Base-by-base conservation (phyloP, 2,797 vertebrate species). In the Acrossocheilus wenchowensis region DNA sequence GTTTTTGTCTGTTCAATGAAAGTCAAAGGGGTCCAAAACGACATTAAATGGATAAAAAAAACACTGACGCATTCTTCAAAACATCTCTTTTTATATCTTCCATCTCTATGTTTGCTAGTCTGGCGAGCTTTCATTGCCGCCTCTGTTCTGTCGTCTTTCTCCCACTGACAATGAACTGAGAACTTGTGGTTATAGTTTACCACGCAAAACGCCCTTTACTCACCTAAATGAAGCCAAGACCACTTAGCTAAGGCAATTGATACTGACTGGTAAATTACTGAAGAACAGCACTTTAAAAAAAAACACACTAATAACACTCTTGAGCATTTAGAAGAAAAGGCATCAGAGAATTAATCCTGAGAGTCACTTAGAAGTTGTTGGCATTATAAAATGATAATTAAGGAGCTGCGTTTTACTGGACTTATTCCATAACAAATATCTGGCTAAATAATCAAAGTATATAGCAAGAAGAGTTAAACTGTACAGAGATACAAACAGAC, bases 381-480 rank as follows among this genome's bases (percentile, higher is more conserved):
- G 39, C n/a, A 71, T 54, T 84, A 43, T 17, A 72, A 21, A 17
- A 71, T 54, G n/a, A 60, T 71, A 79, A 85, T 57, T 78, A 69
- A 45, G 39, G n/a, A 41, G 62, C 23, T 74, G 23, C 17, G 10
- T 41, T 54, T 71, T 45, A 62, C 23, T 72, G 21, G 60, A 36
- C 11, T 77, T 84, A 23, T 68, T 69, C 15, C 30, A 77, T n/a
- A 19, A 26, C 41, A 50, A 62, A 75, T 45, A 71, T 71, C 75
- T 43, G 74, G 15, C 74, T 26, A 57, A 54, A 54, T 39, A 60
- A 64, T 77, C 12, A 84, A 84, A 83, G 43, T 52, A 39, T 34
- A 74, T 50, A 64, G 7, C 14, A 23, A 12, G 50, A 23, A 21
- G 6, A 74, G 41, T 6, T 23, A 50, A 72, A 45, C 36, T 21